A percentile compares a stretch with the other conserved stretches of the same genome.
phyloP scores from a whole-genome alignment of 2,113 vertebrate genomes.

The Toxotes chatareus region DNA sequence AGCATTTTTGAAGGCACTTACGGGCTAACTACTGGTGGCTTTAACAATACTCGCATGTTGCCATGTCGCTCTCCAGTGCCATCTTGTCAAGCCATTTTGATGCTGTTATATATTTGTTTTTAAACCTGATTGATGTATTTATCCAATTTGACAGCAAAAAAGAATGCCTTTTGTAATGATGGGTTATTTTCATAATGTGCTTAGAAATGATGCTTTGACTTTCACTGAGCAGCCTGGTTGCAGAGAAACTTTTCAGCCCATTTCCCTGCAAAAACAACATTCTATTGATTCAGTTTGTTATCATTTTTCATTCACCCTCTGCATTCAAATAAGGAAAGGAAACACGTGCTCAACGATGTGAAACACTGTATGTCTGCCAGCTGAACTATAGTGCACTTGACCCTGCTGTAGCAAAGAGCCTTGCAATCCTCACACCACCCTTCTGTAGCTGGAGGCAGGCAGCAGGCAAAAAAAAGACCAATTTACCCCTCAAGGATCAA shows the following conservation, averaged over 20 bases:
- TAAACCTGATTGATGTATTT: not conserved
- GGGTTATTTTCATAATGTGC: slow-evolving; percentile 21
- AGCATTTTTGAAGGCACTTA: not conserved
- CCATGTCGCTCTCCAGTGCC: not conserved
- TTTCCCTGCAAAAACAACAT: not conserved
- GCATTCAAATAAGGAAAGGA: not conserved
- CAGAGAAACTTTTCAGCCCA: slow-evolving; percentile 35
- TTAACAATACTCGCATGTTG: not conserved
- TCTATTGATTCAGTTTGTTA: slow-evolving; percentile 31
- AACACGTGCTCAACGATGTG: not conserved
- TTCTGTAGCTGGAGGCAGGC: slow-evolving; percentile 27
- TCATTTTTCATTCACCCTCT: slow-evolving; percentile 28
- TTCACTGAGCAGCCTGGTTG: slow-evolving; percentile 12
- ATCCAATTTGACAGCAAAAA: slow-evolving; percentile 4
- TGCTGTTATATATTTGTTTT: not conserved
- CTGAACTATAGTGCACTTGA: slow-evolving; percentile 8
- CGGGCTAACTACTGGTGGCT: too few relatives aligned
- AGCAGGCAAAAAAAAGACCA: slow-evolving; percentile 58
- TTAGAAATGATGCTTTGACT: slow-evolving; percentile 3
- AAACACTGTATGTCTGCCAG: not conserved
- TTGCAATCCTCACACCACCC: slow-evolving; percentile 19
- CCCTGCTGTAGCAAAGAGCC: slow-evolving; percentile 5
- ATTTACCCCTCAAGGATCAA: slow-evolving; percentile 71
- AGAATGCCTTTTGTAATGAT: not conserved
- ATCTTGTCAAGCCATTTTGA: too few relatives aligned